These are phyloP conservation scores for Mesembrinibis cayennensis DNA, from an alignment of 2,113 vertebrate species.

Conservation along the genomic window DNA sequence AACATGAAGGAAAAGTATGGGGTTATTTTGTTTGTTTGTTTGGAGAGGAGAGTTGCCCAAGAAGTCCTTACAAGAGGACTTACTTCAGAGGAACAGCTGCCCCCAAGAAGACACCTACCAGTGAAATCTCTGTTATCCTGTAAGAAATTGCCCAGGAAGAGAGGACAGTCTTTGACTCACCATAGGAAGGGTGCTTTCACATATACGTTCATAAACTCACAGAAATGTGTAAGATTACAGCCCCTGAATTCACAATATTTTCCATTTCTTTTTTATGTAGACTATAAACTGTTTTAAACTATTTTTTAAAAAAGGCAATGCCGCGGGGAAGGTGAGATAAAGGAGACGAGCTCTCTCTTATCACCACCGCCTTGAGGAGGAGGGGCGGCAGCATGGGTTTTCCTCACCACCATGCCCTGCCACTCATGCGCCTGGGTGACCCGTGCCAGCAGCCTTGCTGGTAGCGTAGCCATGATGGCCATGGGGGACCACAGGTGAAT, in stretches of 20 bases:
- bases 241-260: neutral
- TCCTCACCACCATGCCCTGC: neutral
- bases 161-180: neutral
- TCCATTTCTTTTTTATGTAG: neutral
- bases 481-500: neutral
- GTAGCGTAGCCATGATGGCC: neutral
- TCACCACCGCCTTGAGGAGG: neutral
- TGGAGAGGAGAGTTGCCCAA: neutral
- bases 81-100: neutral
- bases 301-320: neutral
- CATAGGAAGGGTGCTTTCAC: neutral
- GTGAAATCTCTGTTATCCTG: neutral
- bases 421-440: neutral
- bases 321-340: neutral
- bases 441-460: neutral
- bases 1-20: neutral
- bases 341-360: neutral
- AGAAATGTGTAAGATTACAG: neutral
- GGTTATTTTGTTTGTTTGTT: neutral
- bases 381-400: neutral
- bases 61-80: neutral
- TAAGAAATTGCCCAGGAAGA: neutral
- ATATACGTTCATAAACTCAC: neutral
- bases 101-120: neutral
- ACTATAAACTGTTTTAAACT: neutral